Percentiles rank a stretch among this genome's conserved stretches.
Evolutionary conservation across 1,140 invertebrate species (phyloP).

Genomic region (Drosophila aff.): DNA sequence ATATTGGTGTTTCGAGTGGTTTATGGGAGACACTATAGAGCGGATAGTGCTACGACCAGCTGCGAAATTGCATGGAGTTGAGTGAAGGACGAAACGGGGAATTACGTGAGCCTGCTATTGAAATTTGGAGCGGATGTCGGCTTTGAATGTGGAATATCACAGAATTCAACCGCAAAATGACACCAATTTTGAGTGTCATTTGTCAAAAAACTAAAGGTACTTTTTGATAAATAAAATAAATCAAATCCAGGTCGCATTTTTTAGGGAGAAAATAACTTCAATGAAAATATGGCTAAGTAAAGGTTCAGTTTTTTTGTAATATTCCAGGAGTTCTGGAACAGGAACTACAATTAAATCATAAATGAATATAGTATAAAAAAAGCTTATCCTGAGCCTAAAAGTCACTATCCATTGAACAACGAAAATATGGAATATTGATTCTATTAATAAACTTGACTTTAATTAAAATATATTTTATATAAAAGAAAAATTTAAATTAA

Average conservation of each 20-base stretch:
- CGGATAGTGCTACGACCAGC: slow-evolving; percentile 17
- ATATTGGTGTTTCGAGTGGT: slow-evolving; percentile 69
- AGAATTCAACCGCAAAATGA: background rate
- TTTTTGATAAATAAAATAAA: background rate
- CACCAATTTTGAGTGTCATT: slow-evolving; percentile 1
- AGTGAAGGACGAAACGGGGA: slow-evolving; percentile 1
- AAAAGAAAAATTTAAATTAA: too few relatives aligned
- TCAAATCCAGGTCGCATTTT: background rate
- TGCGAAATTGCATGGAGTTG: slow-evolving; percentile 31
- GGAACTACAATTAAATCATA: too few relatives aligned
- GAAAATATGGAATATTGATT: background rate
- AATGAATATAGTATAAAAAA: too few relatives aligned
- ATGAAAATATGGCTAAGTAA: background rate
- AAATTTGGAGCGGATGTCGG: slow-evolving; percentile 20
- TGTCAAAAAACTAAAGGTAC: background rate
- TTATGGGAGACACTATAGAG: slow-evolving; percentile 33
- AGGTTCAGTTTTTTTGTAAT: too few relatives aligned
- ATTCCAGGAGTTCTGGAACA: too few relatives aligned
- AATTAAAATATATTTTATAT: too few relatives aligned
- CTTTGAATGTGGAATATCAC: slow-evolving; percentile 1
- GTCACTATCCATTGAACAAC: too few relatives aligned
- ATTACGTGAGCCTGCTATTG: slow-evolving; percentile 18
- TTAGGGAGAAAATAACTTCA: background rate
- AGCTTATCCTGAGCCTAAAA: background rate
- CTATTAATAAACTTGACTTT: too few relatives aligned